Evolutionary conservation across 2,113 vertebrate species (phyloP), one percentile per base, ranked within the genome.

Genomic region (Microtus montanus): DNA sequence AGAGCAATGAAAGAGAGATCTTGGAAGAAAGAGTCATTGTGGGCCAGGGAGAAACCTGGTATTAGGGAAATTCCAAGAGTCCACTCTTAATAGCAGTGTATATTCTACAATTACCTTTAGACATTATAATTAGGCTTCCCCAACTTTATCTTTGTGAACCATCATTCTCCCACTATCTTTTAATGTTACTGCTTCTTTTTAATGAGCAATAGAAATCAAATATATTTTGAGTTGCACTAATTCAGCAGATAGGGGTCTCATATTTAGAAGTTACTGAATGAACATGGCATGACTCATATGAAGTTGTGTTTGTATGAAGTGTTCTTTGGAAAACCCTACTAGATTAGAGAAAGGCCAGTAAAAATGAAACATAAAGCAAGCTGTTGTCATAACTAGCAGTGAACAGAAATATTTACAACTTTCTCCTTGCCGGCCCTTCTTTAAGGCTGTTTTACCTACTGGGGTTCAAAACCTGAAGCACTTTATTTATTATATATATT

Each of bases 161-260:
- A 13, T 38, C 35, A 22, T 1, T 1, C 20, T 82, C 38, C 5
- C 7, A 66, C 4, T 93, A 24, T 73, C 83, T 92, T 83, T 73
- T 91, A 24, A 58, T 84, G 8, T 24, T 66, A n/a, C 4, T 19
- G 54, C 2, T 52, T 8, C 79, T 26, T 94, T 74, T 78, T 78
- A 95, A 92, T 80, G 47, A 63, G 9, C 78, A 93, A 88, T 79
- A 83, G 3, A 89, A 52, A 92, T 15, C 22, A 87, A 20, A 47
- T 85, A 13, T 54, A 47, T 63, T 49, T 92, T 84, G 5, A 82
- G 63, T 71, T 54, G 2, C 44, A 70, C 47, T 95, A 88, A 84
- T 80, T 75, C 77, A 52, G 70, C 87, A 8, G 20, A 90, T 54
- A 11, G 13, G 20, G 64, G 2, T 17, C 49, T 52, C 30, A 73